phyloP scores from a whole-genome alignment of 1,140 invertebrate species.

The Zaprionus davidi region DNA sequence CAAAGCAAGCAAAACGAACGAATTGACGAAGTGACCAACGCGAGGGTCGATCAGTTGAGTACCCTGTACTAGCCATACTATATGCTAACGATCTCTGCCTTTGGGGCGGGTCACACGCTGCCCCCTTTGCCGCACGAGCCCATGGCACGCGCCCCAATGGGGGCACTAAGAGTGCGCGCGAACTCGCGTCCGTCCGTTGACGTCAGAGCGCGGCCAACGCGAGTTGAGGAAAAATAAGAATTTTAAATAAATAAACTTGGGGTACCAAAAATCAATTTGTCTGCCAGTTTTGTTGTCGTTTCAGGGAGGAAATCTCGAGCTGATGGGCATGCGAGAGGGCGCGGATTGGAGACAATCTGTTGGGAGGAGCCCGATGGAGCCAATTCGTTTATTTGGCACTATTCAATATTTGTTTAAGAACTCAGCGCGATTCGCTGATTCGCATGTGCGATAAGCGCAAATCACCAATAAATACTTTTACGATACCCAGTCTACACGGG shows the following conservation, averaged over 20 bases:
- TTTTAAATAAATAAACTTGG: constrained; percentile 51
- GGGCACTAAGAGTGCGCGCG: constrained; percentile 15
- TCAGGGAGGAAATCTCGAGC: constrained; percentile 10
- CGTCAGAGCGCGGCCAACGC: constrained; percentile 30
- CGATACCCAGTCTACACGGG: background rate
- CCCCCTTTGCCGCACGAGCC: background rate
- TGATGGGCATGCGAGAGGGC: background rate
- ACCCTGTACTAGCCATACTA: constrained; percentile 12
- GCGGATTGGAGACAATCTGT: background rate
- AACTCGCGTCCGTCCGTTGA: constrained; percentile 35
- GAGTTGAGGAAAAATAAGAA: constrained; percentile 40
- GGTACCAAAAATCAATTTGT: constrained; percentile 47
- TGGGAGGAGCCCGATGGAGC: constrained; percentile 8
- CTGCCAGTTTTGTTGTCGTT: constrained; percentile 34
- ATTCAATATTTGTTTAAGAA: constrained; percentile 42
- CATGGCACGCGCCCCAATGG: constrained; percentile 42
- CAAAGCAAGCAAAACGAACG: constrained; percentile 9
- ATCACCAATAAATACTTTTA: constrained; percentile 35
- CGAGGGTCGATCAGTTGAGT: constrained; percentile 16
- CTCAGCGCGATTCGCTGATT: constrained; percentile 29
- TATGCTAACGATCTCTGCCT: background rate
- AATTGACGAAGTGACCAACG: constrained; percentile 15
- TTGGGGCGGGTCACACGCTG: background rate
- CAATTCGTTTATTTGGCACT: constrained; percentile 39
- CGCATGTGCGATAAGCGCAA: constrained; percentile 38